Evolutionary conservation across 2,888 invertebrate species (phyloP), one percentile per base, ranked within the genome.

Genomic region (Agrotis ipsilon): DNA sequence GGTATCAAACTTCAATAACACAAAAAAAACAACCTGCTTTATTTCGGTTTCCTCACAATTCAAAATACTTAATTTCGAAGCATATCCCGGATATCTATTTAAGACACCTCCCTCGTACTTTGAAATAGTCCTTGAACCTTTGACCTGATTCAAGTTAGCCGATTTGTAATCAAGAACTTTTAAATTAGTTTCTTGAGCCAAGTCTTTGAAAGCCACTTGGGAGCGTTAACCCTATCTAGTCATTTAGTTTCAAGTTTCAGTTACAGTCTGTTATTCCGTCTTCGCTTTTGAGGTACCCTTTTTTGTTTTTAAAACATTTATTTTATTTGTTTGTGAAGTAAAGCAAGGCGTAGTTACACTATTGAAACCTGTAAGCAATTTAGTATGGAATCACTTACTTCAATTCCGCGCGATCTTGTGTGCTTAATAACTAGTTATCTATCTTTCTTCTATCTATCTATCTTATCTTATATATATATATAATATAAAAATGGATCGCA

Each of bases 131-230:
- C 78, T 80, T 80, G 81, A 81, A 80, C 78, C 58, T 55, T 64
- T 64, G 78, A 78, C 80, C 80, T 69, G 81, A 60, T 72, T 79
- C 52, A 68, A 73, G 48, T 49, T 64, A 51, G 62, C 73, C 68
- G 78, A 81, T 81, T 74, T 74, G 81, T 64, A 81, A 80, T 80
- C 74, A 80, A 67, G 69, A 80, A 73, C 78, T 80, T 81, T 80
- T 78, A 78, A 81, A 80, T 80, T 81, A 81, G 81, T 81, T 80
- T 49, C 51, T 39, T 43, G 69, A 73, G 70, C 58, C 45, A 58
- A 72, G 54, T 60, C 62, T 68, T 55, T 32, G 14, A 61, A 48
- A 63, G 70, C 74, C 80, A 51, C 69, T 74, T 52, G 81, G 80
- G 80, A 68, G 9, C 78, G 63, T 81, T 81, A 58, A 81, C 81